These are phyloP conservation scores for Leptocoma aspasia DNA, from an alignment of 2,113 vertebrate genomes.

Conservation along the genomic window DNA sequence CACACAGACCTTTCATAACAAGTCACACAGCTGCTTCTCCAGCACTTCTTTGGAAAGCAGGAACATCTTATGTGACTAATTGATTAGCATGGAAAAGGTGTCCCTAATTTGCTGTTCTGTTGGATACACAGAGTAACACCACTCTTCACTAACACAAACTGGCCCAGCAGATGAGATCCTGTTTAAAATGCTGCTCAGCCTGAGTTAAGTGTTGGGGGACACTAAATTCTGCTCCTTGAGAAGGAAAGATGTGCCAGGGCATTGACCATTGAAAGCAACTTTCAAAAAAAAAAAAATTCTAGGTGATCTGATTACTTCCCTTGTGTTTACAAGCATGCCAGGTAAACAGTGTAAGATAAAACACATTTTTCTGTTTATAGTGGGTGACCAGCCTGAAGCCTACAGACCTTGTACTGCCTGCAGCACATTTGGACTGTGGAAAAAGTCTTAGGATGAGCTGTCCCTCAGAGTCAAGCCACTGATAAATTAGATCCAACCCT, in stretches of 20 bases:
- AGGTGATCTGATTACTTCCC: not conserved
- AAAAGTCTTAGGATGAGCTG: not conserved
- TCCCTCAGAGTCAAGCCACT: not conserved
- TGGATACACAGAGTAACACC: not conserved
- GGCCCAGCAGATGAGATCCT: not conserved
- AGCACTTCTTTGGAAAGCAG: not conserved
- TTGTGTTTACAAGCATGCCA: not conserved
- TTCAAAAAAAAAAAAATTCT: not conserved
- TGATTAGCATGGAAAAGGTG: constrained; percentile 33
- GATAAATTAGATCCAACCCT: not conserved
- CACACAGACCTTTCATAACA: constrained; percentile 11
- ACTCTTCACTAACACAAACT: not conserved
- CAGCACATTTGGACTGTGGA: not conserved
- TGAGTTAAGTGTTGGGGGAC: not conserved
- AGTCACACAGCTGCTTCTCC: not conserved
- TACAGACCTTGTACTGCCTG: not conserved
- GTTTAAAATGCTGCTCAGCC: not conserved
- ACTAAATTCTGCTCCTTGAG: not conserved
- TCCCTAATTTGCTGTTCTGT: not conserved
- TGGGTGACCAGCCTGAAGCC: not conserved
- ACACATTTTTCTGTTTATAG: not conserved
- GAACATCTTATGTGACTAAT: constrained; percentile 34
- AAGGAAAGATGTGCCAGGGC: not conserved
- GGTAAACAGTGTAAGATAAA: not conserved
- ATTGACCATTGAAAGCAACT: not conserved